A percentile compares a stretch with the other conserved stretches of the same genome.
These are phyloP conservation scores for Rhinatrema bivittatum DNA, from an alignment of 2,797 vertebrate species.

Conservation along the genomic window DNA sequence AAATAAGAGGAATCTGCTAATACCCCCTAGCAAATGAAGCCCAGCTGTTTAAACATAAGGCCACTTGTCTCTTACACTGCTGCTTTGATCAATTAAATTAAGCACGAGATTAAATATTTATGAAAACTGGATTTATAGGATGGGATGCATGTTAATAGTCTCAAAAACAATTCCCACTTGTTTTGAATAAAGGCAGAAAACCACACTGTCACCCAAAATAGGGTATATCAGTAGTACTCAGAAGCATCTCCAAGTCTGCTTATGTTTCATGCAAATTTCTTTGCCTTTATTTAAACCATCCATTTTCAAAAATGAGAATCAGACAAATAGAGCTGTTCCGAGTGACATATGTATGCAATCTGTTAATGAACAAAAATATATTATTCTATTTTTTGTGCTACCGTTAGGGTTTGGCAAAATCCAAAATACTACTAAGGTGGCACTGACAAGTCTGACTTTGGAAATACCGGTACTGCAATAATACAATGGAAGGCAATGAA, in stretches of 20 bases:
- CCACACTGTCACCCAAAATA: conserved; percentile 25
- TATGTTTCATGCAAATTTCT: conserved; percentile 10
- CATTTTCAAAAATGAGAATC: conserved; percentile 18
- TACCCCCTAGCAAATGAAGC: conserved; percentile 50
- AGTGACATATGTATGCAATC: too few species aligned
- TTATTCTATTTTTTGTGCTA: too few species aligned
- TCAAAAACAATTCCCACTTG: conserved; percentile 22
- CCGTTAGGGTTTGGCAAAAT: too few species aligned
- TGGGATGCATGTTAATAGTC: conserved; percentile 45
- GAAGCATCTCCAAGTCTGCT: conserved; percentile 19
- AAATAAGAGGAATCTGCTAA: conserved; percentile 41
- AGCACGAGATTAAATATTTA: conserved; percentile 56
- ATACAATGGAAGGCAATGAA: too few species aligned
- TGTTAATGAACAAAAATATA: too few species aligned
- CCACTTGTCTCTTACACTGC: conserved; percentile 48
- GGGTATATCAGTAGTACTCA: conserved; percentile 19
- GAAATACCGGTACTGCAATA: too few species aligned
- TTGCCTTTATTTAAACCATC: conserved; percentile 20
- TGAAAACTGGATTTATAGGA: conserved; percentile 55
- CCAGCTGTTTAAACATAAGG: conserved; percentile 54
- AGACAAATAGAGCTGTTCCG: too few species aligned
- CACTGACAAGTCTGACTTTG: too few species aligned
- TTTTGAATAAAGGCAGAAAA: conserved; percentile 32
- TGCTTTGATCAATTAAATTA: conserved; percentile 53
- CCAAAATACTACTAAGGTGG: too few species aligned